Evolutionary conservation across 2,113 vertebrate species (phyloP).

Genomic region (Thamnaconus septentrionalis): DNA sequence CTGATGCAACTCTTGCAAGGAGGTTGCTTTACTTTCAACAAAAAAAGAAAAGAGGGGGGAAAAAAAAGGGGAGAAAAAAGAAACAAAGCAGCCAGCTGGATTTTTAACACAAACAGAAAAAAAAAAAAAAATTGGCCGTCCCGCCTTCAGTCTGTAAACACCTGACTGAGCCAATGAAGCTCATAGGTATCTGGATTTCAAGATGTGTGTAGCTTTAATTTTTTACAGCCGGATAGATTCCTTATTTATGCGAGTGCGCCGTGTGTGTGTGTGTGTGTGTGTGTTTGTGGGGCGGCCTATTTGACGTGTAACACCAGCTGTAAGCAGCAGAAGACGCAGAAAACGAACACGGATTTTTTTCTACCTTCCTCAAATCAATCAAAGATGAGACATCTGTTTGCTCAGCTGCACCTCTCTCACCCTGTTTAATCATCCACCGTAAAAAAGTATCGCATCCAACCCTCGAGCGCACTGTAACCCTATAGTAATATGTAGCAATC

Average conservation of each 20-base stretch:
- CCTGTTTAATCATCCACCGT: slow-evolving; percentile 10
- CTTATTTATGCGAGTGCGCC: not conserved
- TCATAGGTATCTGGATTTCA: too few relatives aligned
- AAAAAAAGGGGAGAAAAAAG: not conserved
- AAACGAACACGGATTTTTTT: slow-evolving; percentile 3
- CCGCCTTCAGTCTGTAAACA: not conserved
- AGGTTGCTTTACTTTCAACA: slow-evolving; percentile 11
- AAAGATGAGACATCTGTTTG: slow-evolving; percentile 28
- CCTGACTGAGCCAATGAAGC: not conserved
- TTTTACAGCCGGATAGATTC: not conserved
- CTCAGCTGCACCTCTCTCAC: slow-evolving; percentile 19
- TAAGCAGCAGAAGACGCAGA: too few relatives aligned
- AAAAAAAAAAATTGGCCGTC: slow-evolving; percentile 6
- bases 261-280: too few relatives aligned
- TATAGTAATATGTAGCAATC: too few relatives aligned
- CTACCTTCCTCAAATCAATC: not conserved
- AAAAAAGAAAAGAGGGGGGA: too few relatives aligned
- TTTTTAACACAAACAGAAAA: slow-evolving; percentile 26
- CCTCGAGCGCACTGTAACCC: too few relatives aligned
- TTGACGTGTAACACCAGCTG: too few relatives aligned
- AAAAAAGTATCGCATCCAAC: not conserved
- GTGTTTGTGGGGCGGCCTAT: too few relatives aligned
- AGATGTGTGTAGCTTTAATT: not conserved
- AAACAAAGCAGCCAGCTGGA: slow-evolving; percentile 18
- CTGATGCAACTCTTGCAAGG: slow-evolving; percentile 51